Percentiles rank a stretch among this genome's conserved stretches.
Conservation (phyloP, 2,113 vertebrate species). For the Heterotis niloticus region DNA sequence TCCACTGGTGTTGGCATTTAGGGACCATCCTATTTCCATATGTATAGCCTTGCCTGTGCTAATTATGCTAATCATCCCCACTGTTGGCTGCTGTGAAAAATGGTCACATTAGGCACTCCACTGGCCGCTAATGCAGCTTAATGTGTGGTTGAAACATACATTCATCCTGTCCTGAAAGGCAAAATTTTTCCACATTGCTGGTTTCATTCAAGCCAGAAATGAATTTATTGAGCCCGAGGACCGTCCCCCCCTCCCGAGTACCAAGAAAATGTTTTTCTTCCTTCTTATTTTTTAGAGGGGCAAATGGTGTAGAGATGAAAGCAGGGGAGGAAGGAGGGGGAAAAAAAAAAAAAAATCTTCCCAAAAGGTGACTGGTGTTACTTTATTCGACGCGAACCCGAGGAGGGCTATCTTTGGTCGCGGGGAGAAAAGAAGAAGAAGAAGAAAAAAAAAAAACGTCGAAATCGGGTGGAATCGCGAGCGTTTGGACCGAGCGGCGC, state of each 20-base stretch:
- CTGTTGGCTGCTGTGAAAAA: slow-evolving; percentile 94
- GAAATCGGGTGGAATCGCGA: slow-evolving; percentile 29
- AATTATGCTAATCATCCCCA: slow-evolving; percentile 95
- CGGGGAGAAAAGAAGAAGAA: slow-evolving; percentile 47
- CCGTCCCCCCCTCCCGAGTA: slow-evolving; percentile 71
- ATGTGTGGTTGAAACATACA: slow-evolving; percentile 95
- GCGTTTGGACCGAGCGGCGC: not conserved
- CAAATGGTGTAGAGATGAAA: slow-evolving; percentile 36
- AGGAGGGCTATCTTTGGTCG: slow-evolving; percentile 52
- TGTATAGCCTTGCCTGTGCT: slow-evolving; percentile 92
- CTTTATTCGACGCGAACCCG: slow-evolving; percentile 54
- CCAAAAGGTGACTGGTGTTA: slow-evolving; percentile 62
- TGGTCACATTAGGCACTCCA: slow-evolving; percentile 94
- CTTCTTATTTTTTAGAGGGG: slow-evolving; percentile 51
- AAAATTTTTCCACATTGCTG: slow-evolving; percentile 94
- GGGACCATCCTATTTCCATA: slow-evolving; percentile 90
- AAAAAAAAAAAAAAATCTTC: slow-evolving; percentile 44
- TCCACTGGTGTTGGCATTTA: slow-evolving; percentile 89
- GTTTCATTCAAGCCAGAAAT: slow-evolving; percentile 92
- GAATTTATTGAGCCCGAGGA: slow-evolving; percentile 85
- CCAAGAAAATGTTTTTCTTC: slow-evolving; percentile 57
- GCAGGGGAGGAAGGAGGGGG: too few relatives aligned
- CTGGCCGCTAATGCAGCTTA: slow-evolving; percentile 93
- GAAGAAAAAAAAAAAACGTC: slow-evolving; percentile 51
- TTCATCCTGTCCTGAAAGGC: slow-evolving; percentile 87